A percentile compares a stretch with the other conserved stretches of the same genome.
Evolutionary conservation across 2,797 vertebrate species (phyloP).

Genomic region (Sibirionetta formosa): DNA sequence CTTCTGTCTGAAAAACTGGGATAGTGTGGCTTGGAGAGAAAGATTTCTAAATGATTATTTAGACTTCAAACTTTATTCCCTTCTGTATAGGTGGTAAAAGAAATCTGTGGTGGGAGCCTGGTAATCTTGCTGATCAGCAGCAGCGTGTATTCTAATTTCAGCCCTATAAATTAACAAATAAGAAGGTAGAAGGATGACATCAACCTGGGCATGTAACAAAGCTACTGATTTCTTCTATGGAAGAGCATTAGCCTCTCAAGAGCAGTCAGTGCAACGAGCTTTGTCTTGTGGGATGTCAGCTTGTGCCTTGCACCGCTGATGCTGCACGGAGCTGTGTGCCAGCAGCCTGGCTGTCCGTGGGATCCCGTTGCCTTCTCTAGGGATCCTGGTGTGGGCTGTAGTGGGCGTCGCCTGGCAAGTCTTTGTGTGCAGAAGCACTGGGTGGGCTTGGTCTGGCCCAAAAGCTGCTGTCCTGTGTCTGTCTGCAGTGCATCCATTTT

Average conservation of each 20-base stretch:
- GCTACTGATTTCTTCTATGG: rapidly evolving
- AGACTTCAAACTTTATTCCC: background rate
- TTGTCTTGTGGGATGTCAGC: rapidly evolving
- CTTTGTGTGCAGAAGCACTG: rapidly evolving
- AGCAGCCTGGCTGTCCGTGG: rapidly evolving
- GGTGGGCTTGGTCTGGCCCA: background rate
- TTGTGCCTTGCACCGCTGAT: rapidly evolving
- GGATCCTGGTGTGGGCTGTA: no score
- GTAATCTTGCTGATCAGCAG: background rate
- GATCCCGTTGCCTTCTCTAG: background rate
- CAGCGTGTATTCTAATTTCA: rapidly evolving
- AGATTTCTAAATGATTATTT: background rate
- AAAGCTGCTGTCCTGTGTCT: rapidly evolving
- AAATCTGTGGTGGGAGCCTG: background rate
- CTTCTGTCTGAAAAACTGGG: background rate
- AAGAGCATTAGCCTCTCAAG: rapidly evolving
- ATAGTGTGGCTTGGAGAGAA: background rate
- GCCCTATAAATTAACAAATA: no score
- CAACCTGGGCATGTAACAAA: rapidly evolving
- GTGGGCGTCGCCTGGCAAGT: background rate
- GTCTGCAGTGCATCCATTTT: rapidly evolving
- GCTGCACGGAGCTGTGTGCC: rapidly evolving
- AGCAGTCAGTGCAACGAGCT: rapidly evolving
- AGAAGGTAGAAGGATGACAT: rapidly evolving
- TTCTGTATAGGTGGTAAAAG: background rate